Base-by-base conservation (phyloP, 2,113 vertebrate genomes). In the Cyphomyrus plagiostoma region DNA sequence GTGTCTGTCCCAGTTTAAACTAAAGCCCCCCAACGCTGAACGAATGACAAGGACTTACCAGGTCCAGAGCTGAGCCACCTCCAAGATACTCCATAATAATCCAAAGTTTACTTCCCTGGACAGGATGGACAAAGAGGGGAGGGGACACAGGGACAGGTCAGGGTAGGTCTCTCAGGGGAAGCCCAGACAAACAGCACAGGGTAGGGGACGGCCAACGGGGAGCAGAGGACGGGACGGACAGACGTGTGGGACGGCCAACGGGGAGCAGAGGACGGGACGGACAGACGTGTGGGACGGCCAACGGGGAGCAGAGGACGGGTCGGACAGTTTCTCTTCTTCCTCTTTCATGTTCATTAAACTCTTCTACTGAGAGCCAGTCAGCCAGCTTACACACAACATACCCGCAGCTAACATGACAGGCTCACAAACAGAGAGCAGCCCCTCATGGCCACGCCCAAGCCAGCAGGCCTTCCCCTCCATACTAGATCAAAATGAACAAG, bases 21-120 rank as follows among this genome's bases (percentile, higher is more conserved):
- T 4, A 39, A 42, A 42, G 35, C 30, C 13, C 11, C 70, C 1
- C 70, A n/a, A 3, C 6, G 23, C 4, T 5, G 49, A 86, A 13
- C 70, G 42, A 23, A 19, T 70, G 19, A 89, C n/a, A 50, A 35
- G 52, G 88, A 93, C 95, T 96, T 92, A 97, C 96, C 91, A 97
- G 93, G 93, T 97, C 96, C 89, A 97, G 92, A 89, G 96, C 96
- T 39, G 96, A 96, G 17, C 96, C 96, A 90, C 96, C 96, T 82
- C 96, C 96, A 85, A 96, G 94, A 87, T 96, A 97, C 88, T 96
- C 96, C 96, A 97, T 97, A 91, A 97, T 97, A 92, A 97, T 97
- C 96, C 96, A 96, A 89, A 96, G 93, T 88, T 97, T 97, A 91
- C 95, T 96, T 92, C 94, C 95, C 95, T 95, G 70, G 35, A 94